Base-by-base conservation (phyloP, 2,888 invertebrate species). In the Gandaritis pyraliata region DNA sequence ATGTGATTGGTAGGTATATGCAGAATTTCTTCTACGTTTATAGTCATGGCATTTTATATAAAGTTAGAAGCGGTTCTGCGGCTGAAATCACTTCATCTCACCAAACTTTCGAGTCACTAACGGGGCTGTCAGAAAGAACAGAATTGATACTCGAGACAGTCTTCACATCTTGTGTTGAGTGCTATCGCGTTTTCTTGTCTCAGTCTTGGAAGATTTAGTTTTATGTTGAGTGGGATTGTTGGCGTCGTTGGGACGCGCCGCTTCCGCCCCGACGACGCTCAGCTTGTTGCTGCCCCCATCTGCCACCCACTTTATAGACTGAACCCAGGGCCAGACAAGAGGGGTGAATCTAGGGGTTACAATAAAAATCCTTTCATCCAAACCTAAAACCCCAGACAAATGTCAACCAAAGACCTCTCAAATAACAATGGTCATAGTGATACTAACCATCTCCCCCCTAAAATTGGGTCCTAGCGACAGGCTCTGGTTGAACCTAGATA, bases 241-340 rank as follows among this genome's bases (percentile, higher is more conserved):
- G 87, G 88, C 87, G 90, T 77, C 89, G 82, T 72, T 75, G 78
- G 74, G 89, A 77, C 88, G 89, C 86, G 86, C 79, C 86, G 76
- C 73, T 76, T 70, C 75, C 79, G 81, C 80, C 83, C 79, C 81
- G 81, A 66, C 80, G 76, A 66, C 80, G 76, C 74, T 73, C 71
- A 74, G 78, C 80, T 81, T 81, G 83, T 82, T 82, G 80, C 82
- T 81, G 80, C 72, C 78, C 69, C 69, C 75, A 50, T 51, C 55
- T 39, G 43, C 60, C 59, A 38, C 64, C 64, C 59, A 52, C 56
- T 60, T 59, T 59, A 60, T 64, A 52, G 48, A 59, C 59, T 60
- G 13, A 63, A 38, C 58, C 53, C 63, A 59, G 59, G 63, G 59
- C 33, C 56, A 64, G 63, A 58, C 55, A 63, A 55, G 55, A 70